A percentile compares a stretch with the other conserved stretches of the same genome.
phyloP scores from a whole-genome alignment of 2,797 vertebrate genomes.

The Pyrocephalus nanus region DNA sequence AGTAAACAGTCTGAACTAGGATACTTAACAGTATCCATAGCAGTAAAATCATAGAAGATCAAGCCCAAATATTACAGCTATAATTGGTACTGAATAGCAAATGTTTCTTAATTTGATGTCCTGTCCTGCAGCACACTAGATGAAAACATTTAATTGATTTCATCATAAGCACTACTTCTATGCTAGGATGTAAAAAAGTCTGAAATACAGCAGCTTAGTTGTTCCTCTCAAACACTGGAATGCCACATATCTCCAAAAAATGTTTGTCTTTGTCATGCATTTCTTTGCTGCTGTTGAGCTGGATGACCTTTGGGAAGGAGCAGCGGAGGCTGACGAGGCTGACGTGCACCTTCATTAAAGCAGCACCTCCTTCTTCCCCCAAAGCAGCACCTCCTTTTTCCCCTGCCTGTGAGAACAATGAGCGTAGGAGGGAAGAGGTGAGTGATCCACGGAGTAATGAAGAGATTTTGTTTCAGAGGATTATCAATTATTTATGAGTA shows the following conservation, averaged over 20 bases:
- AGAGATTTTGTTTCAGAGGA: constrained; percentile 48
- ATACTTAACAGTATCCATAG: neutral
- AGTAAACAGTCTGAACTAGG: neutral
- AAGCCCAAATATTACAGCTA: neutral
- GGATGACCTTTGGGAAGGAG: constrained; percentile 26
- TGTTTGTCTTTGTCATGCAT: neutral
- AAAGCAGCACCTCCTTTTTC: neutral
- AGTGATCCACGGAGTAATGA: neutral
- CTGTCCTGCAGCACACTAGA: neutral
- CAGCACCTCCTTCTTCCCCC: neutral
- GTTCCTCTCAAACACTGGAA: neutral
- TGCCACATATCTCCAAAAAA: neutral
- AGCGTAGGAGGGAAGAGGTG: neutral
- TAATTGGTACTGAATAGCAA: neutral
- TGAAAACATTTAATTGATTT: neutral
- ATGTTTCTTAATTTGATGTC: neutral
- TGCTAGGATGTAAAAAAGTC: neutral
- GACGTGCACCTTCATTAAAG: constrained; percentile 13
- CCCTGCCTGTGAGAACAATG: neutral
- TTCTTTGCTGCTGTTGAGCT: neutral
- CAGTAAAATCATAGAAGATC: neutral
- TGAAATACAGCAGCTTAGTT: neutral
- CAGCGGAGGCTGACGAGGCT: neutral
- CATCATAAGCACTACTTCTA: neutral
- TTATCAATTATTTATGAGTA: constrained; percentile 60